Base-by-base conservation (phyloP, 2,888 invertebrate genomes). In the Capitulum mitella region DNA sequence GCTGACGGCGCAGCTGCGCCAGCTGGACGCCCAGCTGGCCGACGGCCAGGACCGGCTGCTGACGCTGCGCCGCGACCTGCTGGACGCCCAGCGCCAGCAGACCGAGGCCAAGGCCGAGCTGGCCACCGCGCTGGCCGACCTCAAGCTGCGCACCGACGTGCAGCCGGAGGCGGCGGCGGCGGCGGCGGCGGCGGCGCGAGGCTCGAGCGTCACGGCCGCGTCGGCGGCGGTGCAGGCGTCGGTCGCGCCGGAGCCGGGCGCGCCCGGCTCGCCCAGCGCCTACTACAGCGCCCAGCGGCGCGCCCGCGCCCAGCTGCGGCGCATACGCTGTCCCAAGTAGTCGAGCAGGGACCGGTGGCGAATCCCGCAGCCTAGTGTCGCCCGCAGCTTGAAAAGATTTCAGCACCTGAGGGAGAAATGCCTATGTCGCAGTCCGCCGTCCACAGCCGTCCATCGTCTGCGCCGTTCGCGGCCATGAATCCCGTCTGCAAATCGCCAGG, bases 21-120 rank as follows among this genome's bases (percentile, higher is more conserved):
- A 37, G 26, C 37, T 70, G 37, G 3, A 1, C 37, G 40, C 19
- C 6, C 70, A 40, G 40, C 70, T 70, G 70, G 70, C 70, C 40
- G 70, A 70, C 70, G 3, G 8, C 22, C 70, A 40, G 37, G 70
- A 70, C 70, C 37, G 70, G 3, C 40, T 37, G 70, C 26, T 37
- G 37, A 40, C 37, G 26, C 26, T 29, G 37, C 70, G 40, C 8
- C 22, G 70, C 22, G 70, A 70, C 19, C 70, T 70, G 70, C 40
- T 70, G 10, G 70, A 70, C 22, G 70, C 70, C 6, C 70, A 70
- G 70, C 70, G 70, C 19, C 70, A 70, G 70, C 70, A 22, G 70
- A 40, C 40, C 26, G 70, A 70, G 70, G 19, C 16, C 26, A 37
- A 37, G 37, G 37, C 70, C 2, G 70, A 37, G 37, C 70, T 70